Conservation (phyloP, 2,888 invertebrate genomes). For the Drosophila acutilabella region DNA sequence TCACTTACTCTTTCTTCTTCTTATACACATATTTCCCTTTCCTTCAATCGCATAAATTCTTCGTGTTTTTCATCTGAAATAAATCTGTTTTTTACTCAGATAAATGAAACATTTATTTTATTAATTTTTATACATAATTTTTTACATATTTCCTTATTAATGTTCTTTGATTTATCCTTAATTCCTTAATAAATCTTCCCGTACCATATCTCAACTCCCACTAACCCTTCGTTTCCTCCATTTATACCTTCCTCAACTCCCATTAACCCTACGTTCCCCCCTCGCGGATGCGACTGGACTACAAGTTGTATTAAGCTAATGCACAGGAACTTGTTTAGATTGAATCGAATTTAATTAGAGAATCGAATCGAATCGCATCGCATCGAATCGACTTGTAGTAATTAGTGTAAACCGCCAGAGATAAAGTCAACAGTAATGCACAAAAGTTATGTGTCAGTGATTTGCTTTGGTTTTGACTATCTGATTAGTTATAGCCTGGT, state of each 20-base stretch:
- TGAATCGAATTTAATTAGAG: slow-evolving; percentile 44
- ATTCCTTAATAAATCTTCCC: too few relatives aligned
- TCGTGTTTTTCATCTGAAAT: too few relatives aligned
- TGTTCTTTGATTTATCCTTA: too few relatives aligned
- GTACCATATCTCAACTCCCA: too few relatives aligned
- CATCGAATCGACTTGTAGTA: slow-evolving; percentile 32
- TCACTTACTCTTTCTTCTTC: too few relatives aligned
- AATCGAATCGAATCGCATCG: slow-evolving; percentile 13
- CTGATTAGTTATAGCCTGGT: slow-evolving; percentile 7
- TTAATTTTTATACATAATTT: too few relatives aligned
- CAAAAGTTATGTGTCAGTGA: slow-evolving; percentile 16
- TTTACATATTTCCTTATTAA: too few relatives aligned
- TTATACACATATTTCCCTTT: too few relatives aligned
- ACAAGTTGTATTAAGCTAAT: slow-evolving; percentile 33
- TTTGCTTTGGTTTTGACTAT: neutral
- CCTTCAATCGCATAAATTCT: too few relatives aligned
- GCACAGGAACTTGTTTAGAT: slow-evolving; percentile 48
- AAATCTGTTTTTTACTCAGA: too few relatives aligned
- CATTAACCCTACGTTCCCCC: neutral
- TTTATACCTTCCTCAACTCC: too few relatives aligned
- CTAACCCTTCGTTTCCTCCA: slow-evolving; percentile 1
- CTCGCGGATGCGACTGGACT: slow-evolving; percentile 24
- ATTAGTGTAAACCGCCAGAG: slow-evolving; percentile 53
- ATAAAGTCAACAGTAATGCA: neutral
- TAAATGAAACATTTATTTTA: too few relatives aligned